These are phyloP conservation scores for Fistularia commersonii DNA, from an alignment of 2,797 vertebrate species.

Conservation along the genomic window DNA sequence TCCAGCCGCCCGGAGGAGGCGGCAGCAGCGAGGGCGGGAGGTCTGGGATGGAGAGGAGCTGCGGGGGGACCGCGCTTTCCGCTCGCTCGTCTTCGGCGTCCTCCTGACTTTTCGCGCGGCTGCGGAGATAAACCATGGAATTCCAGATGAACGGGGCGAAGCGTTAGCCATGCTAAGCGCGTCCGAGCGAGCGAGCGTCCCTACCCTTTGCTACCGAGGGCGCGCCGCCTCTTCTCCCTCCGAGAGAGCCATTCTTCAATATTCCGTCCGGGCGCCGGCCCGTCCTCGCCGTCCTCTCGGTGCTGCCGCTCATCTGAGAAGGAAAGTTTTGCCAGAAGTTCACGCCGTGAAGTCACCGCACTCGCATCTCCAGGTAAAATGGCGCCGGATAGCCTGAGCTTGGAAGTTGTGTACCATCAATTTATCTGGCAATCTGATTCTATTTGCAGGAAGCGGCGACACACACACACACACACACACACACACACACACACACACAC, in stretches of 20 bases:
- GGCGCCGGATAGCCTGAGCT: background rate
- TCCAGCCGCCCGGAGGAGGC: constrained; percentile 81
- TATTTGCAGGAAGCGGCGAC: no score
- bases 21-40: constrained; percentile 88
- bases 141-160: constrained; percentile 25
- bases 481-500: no score
- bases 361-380: constrained; percentile 10
- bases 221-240: constrained; percentile 77
- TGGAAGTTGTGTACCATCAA: background rate
- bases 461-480: no score
- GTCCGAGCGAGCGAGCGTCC: constrained; percentile 6
- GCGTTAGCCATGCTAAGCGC: constrained; percentile 30
- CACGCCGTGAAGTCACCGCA: no score
- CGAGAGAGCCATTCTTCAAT: constrained; percentile 88
- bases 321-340: background rate
- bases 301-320: constrained; percentile 79
- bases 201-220: constrained; percentile 78
- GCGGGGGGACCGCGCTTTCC: constrained; percentile 75
- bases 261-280: constrained; percentile 52
- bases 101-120: constrained; percentile 58
- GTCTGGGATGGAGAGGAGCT: constrained; percentile 85
- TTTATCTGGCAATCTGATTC: constrained; percentile 7
- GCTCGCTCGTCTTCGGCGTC: constrained; percentile 52
- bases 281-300: constrained; percentile 65
- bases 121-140: constrained; percentile 52